A percentile compares a stretch with the other conserved stretches of the same genome.
These are phyloP conservation scores for Philotrypesis tridentata DNA, from an alignment of 1,140 invertebrate species.

Conservation along the genomic window DNA sequence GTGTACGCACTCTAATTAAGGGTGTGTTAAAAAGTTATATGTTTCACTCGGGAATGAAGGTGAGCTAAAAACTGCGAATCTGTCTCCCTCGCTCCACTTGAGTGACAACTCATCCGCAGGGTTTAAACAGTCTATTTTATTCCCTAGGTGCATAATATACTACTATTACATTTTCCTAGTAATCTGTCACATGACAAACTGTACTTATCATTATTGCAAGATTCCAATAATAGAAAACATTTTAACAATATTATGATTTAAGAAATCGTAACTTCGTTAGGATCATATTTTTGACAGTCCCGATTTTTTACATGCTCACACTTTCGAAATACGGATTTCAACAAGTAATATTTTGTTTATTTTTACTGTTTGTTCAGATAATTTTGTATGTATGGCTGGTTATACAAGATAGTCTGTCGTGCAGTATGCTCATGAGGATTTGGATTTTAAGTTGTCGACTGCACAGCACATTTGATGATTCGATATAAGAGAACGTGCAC, in stretches of 20 bases:
- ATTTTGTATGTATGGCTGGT: no score
- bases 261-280: background rate
- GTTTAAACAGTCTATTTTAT: no score
- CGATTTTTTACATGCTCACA: constrained; percentile 15
- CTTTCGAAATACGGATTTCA: background rate
- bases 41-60: no score
- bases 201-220: background rate
- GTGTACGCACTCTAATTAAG: no score
- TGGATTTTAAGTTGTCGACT: background rate
- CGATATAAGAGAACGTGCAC: background rate
- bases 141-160: no score
- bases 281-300: background rate
- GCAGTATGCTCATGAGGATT: background rate
- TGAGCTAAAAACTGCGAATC: no score
- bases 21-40: no score
- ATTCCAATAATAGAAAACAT: background rate
- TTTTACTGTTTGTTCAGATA: background rate
- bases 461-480: background rate
- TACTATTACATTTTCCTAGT: constrained; percentile 1
- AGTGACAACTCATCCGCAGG: no score
- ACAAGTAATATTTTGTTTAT: background rate
- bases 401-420: no score
- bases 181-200: background rate
- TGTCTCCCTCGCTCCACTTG: no score
- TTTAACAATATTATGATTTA: background rate